Percentiles rank a stretch among this genome's conserved stretches.
These are phyloP conservation scores for Pachypanchax playfairii DNA, from an alignment of 2,113 vertebrate species.

Conservation along the genomic window DNA sequence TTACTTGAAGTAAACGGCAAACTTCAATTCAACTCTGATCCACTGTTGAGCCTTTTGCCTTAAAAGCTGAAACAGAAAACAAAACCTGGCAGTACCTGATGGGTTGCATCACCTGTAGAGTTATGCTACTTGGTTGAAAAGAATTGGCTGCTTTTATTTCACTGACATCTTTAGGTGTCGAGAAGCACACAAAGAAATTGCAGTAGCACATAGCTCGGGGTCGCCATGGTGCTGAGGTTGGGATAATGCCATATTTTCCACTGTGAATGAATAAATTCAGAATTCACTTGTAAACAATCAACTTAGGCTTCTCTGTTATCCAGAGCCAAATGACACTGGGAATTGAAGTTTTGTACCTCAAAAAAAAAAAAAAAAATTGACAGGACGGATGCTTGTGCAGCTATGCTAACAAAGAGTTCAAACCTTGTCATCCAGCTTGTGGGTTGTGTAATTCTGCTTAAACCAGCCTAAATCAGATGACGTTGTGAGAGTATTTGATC, in stretches of 20 bases:
- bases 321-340: constrained; percentile 55
- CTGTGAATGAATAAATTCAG: constrained; percentile 72
- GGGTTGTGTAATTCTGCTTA: constrained; percentile 66
- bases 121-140: constrained; percentile 54
- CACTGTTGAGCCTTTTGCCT: constrained; percentile 81
- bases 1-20: constrained; percentile 78
- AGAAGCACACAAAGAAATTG: constrained; percentile 70
- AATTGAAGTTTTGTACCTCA: constrained; percentile 62
- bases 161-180: constrained; percentile 53
- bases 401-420: constrained; percentile 70
- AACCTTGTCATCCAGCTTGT: constrained; percentile 53
- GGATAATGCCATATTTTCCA: constrained; percentile 77
- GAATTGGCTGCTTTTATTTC: constrained; percentile 34
- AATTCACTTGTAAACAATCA: constrained; percentile 74
- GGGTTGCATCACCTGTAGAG: constrained; percentile 51
- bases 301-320: constrained; percentile 52
- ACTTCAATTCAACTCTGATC: constrained; percentile 76
- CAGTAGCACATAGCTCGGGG: constrained; percentile 72
- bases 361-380: constrained; percentile 26
- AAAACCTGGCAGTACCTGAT: constrained; percentile 67
- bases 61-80: constrained; percentile 68
- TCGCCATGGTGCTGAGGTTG: constrained; percentile 75
- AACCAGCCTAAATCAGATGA: constrained; percentile 73
- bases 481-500: constrained; percentile 55
- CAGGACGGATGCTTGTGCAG: constrained; percentile 57